Conservation (phyloP, 2,888 invertebrate genomes). For the Cynaeus angustus region DNA sequence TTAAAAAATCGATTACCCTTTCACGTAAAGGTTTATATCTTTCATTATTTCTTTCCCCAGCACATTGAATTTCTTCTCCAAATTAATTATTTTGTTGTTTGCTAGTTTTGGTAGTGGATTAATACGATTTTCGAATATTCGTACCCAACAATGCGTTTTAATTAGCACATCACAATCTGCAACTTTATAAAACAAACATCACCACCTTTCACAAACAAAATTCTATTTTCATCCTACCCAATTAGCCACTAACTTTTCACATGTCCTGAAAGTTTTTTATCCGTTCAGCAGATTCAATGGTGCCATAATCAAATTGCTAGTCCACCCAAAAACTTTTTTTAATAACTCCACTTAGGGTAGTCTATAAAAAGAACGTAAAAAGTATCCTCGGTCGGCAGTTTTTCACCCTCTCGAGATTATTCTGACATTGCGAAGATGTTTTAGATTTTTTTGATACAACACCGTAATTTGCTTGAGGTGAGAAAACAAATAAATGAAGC, state of each 20-base stretch:
- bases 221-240: constrained; percentile 11
- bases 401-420: background rate
- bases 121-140: too few relatives aligned
- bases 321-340: constrained; percentile 11
- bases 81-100: too few relatives aligned
- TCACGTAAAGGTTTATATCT: too few relatives aligned
- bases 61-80: too few relatives aligned
- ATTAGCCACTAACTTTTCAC: background rate
- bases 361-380: constrained; percentile 9
- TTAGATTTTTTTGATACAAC: constrained; percentile 22
- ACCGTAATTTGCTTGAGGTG: constrained; percentile 6
- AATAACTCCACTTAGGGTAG: background rate
- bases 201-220: too few relatives aligned
- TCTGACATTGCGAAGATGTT: constrained; percentile 1
- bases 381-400: background rate
- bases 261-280: background rate
- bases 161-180: background rate
- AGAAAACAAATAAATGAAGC: constrained; percentile 15
- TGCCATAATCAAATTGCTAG: constrained; percentile 9
- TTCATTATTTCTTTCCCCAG: too few relatives aligned
- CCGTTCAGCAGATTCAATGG: background rate
- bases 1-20: too few relatives aligned
- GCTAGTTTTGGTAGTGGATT: background rate
- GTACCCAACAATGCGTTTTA: background rate
- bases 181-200: too few relatives aligned